These are phyloP conservation scores for Istiophorus platypterus DNA, from an alignment of 2,113 vertebrate species.

Conservation along the genomic window DNA sequence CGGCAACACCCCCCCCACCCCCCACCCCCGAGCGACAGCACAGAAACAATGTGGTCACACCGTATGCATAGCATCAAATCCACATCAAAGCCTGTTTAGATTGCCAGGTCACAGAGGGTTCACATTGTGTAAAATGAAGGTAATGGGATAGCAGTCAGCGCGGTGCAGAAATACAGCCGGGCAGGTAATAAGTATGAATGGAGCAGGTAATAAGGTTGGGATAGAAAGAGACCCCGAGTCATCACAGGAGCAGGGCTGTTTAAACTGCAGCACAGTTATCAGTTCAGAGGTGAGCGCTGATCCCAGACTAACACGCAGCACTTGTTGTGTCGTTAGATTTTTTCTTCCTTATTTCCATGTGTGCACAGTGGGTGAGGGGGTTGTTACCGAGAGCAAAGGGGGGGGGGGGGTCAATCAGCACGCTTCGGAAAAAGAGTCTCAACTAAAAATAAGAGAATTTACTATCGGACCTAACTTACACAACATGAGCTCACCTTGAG, in stretches of 20 bases:
- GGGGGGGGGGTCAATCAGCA: too few relatives aligned
- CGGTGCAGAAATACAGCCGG: constrained; percentile 63
- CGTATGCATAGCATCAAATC: constrained; percentile 73
- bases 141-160: constrained; percentile 76
- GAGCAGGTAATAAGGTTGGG: constrained; percentile 75
- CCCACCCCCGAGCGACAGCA: constrained; percentile 55
- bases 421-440: background rate
- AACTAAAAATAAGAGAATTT: background rate
- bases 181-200: constrained; percentile 78
- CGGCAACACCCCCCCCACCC: too few relatives aligned
- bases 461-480: background rate
- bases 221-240: constrained; percentile 71
- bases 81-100: constrained; percentile 80
- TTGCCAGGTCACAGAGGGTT: constrained; percentile 76
- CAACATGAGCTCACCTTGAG: background rate
- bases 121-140: constrained; percentile 74
- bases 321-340: constrained; percentile 40
- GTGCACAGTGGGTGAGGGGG: constrained; percentile 22
- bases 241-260: constrained; percentile 63
- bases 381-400: background rate
- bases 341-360: constrained; percentile 36
- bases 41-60: constrained; percentile 74
- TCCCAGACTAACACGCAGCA: constrained; percentile 48
- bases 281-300: constrained; percentile 73
- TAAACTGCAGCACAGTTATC: constrained; percentile 62